A percentile compares a stretch with the other conserved stretches of the same genome.
These are phyloP conservation scores for Idaea aversata DNA, from an alignment of 2,888 invertebrate species.

Conservation along the genomic window DNA sequence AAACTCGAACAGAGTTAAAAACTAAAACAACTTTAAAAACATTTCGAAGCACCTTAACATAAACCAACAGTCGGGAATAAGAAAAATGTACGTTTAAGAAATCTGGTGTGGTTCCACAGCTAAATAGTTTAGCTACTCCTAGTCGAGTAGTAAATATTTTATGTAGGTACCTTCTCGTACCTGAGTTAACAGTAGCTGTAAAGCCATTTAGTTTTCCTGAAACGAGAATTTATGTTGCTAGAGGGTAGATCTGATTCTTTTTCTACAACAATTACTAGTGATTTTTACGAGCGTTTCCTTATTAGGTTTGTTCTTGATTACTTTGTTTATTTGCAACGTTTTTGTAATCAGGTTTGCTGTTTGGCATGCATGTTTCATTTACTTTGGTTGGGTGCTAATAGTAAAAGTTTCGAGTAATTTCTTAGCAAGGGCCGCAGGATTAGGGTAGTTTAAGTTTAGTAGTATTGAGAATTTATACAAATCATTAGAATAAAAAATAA, in stretches of 20 bases:
- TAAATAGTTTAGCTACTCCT: constrained; percentile 54
- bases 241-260: constrained; percentile 37
- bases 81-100: constrained; percentile 46
- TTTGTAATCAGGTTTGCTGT: neutral
- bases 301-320: constrained; percentile 32
- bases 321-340: constrained; percentile 16
- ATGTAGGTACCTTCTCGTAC: constrained; percentile 46
- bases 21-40: neutral
- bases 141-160: constrained; percentile 57
- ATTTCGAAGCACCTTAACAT: constrained; percentile 15
- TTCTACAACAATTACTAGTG: constrained; percentile 31
- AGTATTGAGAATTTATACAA: no score
- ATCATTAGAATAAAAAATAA: no score
- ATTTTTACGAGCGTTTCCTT: constrained; percentile 28
- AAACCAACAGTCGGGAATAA: constrained; percentile 38
- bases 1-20: neutral
- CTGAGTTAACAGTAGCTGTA: constrained; percentile 41
- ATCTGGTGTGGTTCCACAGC: constrained; percentile 41
- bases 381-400: no score
- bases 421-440: no score
- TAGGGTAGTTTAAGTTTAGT: no score
- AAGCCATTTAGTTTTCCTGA: constrained; percentile 38
- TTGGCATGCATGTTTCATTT: neutral
- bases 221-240: constrained; percentile 41
- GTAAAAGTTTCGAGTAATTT: no score